Evolutionary conservation across 2,797 vertebrate species (phyloP), one percentile per base, ranked within the genome.

Genomic region (Fundulus diaphanus): DNA sequence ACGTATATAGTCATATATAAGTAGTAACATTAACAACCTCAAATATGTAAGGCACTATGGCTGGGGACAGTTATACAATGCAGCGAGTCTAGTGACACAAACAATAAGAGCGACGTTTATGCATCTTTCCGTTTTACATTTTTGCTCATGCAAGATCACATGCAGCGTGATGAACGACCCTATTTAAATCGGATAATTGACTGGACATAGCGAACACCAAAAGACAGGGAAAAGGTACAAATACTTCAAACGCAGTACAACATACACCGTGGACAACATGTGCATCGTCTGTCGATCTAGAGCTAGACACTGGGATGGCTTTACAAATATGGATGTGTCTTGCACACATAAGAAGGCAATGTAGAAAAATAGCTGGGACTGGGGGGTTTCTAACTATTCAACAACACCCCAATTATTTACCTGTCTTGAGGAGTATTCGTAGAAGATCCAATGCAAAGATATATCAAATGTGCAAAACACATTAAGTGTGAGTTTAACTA

Each of bases 21-120:
- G 96, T 96, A 98, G 95, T 97, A 98, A 99, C 97, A 97, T 97
- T 95, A 97, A 98, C 97, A 97, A 99, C 97, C 96, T 98, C 97
- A 96, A 97, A 98, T 99, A 99, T 98, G 97, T 99, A 99, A 99
- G 98, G 98, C 98, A 99, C 98, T 99, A 99, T 97, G 98, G 98
- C 97, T 99, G 96, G 97, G 94, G 97, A 99, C 97, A 93, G 94
- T 96, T 97, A 97, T 93, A 98, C 97, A 96, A 99, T 97, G 97
- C 97, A 97, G 97, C 96, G 95, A 97, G 96, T 97, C 97, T 98
- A 94, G 95, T 95, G 96, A 98, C 96, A 93, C 94, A 91, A 92
- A 98, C 97, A 96, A 95, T 95, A 96, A 96, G 96, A 97, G 97
- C 97, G 96, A 97, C 96, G 96, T 97, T 95, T 96, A 97, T 95